Conservation (phyloP, 1,140 invertebrate species). For the Procambarus virginalis region DNA sequence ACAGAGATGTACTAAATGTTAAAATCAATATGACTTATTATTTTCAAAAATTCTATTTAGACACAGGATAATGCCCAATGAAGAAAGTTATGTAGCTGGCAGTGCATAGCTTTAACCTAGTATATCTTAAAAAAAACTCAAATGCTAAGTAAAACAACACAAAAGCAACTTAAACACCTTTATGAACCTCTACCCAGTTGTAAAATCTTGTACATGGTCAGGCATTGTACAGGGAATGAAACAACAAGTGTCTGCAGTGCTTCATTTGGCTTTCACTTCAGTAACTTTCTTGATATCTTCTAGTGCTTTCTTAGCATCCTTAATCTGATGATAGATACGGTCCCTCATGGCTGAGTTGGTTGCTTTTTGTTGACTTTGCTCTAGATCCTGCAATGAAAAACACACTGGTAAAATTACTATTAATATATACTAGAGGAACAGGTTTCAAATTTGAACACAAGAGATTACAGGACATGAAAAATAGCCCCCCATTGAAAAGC, state of each 20-base stretch:
- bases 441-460: too few species aligned
- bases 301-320: slow-evolving; percentile 79
- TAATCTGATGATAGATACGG: slow-evolving; percentile 82
- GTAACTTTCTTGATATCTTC: slow-evolving; percentile 72
- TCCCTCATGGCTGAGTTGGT: slow-evolving; percentile 80
- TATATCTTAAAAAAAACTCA: neutral
- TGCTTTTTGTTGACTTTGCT: slow-evolving; percentile 80
- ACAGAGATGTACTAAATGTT: too few species aligned
- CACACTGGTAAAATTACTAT: too few species aligned
- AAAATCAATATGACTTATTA: too few species aligned
- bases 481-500: too few species aligned
- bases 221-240: slow-evolving; percentile 7
- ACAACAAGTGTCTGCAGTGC: neutral
- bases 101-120: slow-evolving; percentile 1
- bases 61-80: neutral
- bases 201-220: slow-evolving; percentile 52
- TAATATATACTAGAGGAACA: too few species aligned
- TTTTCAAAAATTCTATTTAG: too few species aligned
- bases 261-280: neutral
- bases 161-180: neutral
- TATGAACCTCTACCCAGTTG: slow-evolving; percentile 2
- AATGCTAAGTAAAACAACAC: neutral
- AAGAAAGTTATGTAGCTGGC: neutral
- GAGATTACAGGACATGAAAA: too few species aligned
- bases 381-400: slow-evolving; percentile 75